phyloP scores from a whole-genome alignment of 1,140 invertebrate species.

The Marisa cornuarietis region DNA sequence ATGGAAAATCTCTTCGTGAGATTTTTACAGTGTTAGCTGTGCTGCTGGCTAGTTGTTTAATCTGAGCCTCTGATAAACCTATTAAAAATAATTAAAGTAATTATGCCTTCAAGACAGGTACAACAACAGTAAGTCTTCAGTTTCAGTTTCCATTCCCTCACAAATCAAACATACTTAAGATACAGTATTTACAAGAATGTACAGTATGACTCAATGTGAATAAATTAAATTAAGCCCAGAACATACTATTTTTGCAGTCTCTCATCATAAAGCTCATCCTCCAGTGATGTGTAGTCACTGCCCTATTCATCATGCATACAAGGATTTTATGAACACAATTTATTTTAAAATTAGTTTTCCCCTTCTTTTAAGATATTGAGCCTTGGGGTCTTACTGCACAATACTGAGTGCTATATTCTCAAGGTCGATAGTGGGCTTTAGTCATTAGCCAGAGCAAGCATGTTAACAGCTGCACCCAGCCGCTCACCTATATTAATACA shows the following conservation, averaged over 20 bases:
- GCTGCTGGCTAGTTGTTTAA: slow-evolving; percentile 69
- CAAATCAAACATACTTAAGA: background rate
- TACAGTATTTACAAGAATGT: background rate
- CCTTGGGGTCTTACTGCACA: no score
- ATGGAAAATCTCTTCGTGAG: slow-evolving; percentile 87
- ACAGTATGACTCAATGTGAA: background rate
- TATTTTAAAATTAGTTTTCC: no score
- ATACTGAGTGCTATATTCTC: no score
- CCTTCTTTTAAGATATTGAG: no score
- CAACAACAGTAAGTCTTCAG: background rate
- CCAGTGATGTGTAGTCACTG: background rate
- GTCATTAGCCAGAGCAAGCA: no score
- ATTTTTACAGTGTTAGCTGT: slow-evolving; percentile 74
- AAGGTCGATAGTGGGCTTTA: no score
- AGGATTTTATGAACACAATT: no score
- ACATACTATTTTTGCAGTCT: background rate
- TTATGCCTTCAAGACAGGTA: background rate
- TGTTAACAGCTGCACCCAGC: no score
- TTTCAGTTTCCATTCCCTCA: background rate
- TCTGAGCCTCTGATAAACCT: slow-evolving; percentile 71
- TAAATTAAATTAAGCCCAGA: background rate
- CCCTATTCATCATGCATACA: no score
- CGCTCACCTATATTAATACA: slow-evolving; percentile 80
- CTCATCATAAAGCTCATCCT: background rate
- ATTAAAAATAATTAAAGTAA: slow-evolving; percentile 7